A percentile compares a stretch with the other conserved stretches of the same genome.
Evolutionary conservation across 2,113 vertebrate genomes (phyloP).

Genomic region (Platysternon megacephalum): DNA sequence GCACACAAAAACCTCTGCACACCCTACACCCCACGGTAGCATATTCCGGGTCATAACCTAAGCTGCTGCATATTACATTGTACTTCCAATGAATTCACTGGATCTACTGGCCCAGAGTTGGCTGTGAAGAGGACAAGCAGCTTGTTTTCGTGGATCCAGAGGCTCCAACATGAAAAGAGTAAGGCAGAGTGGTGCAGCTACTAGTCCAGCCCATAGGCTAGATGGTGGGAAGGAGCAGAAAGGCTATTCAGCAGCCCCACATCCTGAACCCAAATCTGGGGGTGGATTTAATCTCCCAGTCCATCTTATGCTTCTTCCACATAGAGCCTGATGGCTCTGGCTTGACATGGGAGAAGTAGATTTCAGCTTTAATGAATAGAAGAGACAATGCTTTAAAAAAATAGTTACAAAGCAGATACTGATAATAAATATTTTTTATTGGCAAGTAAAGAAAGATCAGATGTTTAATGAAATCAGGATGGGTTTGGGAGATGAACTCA

Average conservation of each 20-base stretch:
- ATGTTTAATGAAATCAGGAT: conserved; percentile 84
- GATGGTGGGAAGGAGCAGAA: neutral
- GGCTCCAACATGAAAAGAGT: neutral
- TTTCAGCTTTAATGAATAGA: conserved; percentile 16
- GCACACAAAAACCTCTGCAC: neutral
- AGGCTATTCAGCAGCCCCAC: neutral
- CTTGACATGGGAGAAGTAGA: neutral
- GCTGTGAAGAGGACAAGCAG: rapidly evolving
- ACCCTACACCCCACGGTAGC: neutral
- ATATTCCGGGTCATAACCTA: neutral
- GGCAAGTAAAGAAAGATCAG: conserved; percentile 80
- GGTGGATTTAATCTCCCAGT: neutral
- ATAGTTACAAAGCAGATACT: conserved; percentile 69
- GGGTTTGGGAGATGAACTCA: conserved; percentile 79
- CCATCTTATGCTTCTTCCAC: neutral
- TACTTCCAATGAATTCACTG: rapidly evolving
- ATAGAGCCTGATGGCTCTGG: neutral
- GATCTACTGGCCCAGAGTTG: neutral
- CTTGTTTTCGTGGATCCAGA: neutral
- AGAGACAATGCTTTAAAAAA: conserved; percentile 20
- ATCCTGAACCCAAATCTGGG: neutral
- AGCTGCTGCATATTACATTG: rapidly evolving
- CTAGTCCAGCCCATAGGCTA: neutral
- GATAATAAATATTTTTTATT: conserved; percentile 76
- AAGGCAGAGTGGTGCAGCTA: neutral